These are phyloP conservation scores for Chirona hameri DNA, from an alignment of 2,888 invertebrate species.

Conservation along the genomic window DNA sequence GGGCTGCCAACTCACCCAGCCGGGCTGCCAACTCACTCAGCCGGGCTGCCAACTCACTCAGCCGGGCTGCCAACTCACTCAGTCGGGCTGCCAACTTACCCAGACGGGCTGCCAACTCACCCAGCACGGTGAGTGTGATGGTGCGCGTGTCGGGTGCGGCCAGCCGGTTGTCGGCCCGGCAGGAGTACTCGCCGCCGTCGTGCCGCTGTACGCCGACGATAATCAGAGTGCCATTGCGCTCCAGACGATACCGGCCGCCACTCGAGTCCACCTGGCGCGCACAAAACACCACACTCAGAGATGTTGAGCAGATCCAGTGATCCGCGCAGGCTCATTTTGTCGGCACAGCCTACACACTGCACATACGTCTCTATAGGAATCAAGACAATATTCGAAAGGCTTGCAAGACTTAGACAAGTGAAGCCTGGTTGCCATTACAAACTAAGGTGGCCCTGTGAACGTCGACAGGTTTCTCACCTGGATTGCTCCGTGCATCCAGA, in stretches of 20 bases:
- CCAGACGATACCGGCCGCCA: slow-evolving; percentile 38
- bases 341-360: too few relatives aligned
- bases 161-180: slow-evolving; percentile 69
- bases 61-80: slow-evolving; percentile 40
- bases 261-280: slow-evolving; percentile 34
- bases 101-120: slow-evolving; percentile 52
- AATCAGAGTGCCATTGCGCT: slow-evolving; percentile 42
- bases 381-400: too few relatives aligned
- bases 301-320: too few relatives aligned
- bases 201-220: slow-evolving; percentile 73
- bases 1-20: too few relatives aligned
- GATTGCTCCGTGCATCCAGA: background rate
- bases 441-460: too few relatives aligned
- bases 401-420: too few relatives aligned
- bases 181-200: slow-evolving; percentile 81
- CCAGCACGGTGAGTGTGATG: slow-evolving; percentile 66
- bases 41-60: slow-evolving; percentile 57
- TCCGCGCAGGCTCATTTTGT: too few relatives aligned
- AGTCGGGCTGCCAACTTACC: too few relatives aligned
- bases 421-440: too few relatives aligned
- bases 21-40: too few relatives aligned
- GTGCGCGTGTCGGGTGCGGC: slow-evolving; percentile 41
- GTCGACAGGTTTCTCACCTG: background rate
- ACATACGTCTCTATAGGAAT: too few relatives aligned
- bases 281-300: too few relatives aligned